Evolutionary conservation across 2,797 vertebrate species (phyloP), one percentile per base, ranked within the genome.

Genomic region (Linurgus olivaceus): DNA sequence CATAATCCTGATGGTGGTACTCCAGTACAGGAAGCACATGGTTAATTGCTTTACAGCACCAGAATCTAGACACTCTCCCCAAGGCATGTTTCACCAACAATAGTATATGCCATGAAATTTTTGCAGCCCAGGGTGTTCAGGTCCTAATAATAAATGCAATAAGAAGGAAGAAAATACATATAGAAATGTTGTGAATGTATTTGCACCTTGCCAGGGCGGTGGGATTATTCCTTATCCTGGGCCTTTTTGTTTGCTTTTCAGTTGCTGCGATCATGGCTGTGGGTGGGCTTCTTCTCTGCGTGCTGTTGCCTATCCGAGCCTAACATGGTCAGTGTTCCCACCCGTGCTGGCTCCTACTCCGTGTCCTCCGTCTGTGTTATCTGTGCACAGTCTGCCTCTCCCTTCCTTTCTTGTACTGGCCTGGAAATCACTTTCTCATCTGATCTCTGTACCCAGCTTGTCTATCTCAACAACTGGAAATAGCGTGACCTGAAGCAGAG

Each of bases 241-340:
- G 97, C 97, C 97, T 96, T 98, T 98, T 98, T 98, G 95, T 98
- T 98, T 98, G 97, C 98, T 97, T 98, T 98, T 93, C 98, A 98
- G 98, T 97, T 98, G 97, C 98, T 98, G 98, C 97, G 96, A 97
- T 87, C 97, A 97, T 97, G 97, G 97, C 98, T 98, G 97, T 98
- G 98, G 97, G 96, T 97, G 97, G 98, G 98, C 97, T 98, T 97
- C 98, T 96, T 97, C 97, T 97, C 97, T 98, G 89, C 98, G 97
- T 96, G 98, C 98, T 97, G 98, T 98, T 98, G 98, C 97, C 97
- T 98, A 98, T 98, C 97, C 98, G 92, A 98, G 97, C 97, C 97
- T 98, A 92, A 98, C 97, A 98, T 98, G 98, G 98, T 98, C 97
- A 98, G 97, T 98, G 97, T 95, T 96, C 77, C 94, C 95, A 94